A percentile compares a stretch with the other conserved stretches of the same genome.
phyloP scores from a whole-genome alignment of 2,797 vertebrate genomes.

The Hippopotamyrus pictus region DNA sequence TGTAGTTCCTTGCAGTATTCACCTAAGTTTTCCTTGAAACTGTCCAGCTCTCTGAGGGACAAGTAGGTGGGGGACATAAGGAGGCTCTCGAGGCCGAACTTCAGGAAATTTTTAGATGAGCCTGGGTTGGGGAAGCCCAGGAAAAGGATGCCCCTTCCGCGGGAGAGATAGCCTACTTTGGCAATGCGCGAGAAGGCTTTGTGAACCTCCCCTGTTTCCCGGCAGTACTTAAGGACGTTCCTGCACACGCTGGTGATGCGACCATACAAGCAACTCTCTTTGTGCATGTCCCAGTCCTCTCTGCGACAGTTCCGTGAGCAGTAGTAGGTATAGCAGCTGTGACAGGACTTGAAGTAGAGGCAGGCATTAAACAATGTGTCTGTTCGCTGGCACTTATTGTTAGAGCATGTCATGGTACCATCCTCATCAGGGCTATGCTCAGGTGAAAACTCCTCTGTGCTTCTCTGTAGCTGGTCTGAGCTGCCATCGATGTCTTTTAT shows the following conservation, averaged over 20 bases:
- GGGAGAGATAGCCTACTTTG: slow-evolving; percentile 91
- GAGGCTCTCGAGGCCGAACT: slow-evolving; percentile 84
- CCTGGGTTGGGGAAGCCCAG: slow-evolving; percentile 87
- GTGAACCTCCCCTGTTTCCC: slow-evolving; percentile 84
- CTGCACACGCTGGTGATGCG: slow-evolving; percentile 85
- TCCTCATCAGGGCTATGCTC: slow-evolving; percentile 91
- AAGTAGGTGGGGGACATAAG: slow-evolving; percentile 91
- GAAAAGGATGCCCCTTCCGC: slow-evolving; percentile 89
- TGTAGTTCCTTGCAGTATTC: slow-evolving; percentile 86
- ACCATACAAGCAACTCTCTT: slow-evolving; percentile 88
- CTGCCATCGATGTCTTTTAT: slow-evolving; percentile 57
- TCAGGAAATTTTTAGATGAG: slow-evolving; percentile 85
- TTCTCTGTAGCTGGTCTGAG: slow-evolving; percentile 63
- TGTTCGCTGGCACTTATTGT: slow-evolving; percentile 85
- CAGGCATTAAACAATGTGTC: slow-evolving; percentile 95
- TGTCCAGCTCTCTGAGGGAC: slow-evolving; percentile 86
- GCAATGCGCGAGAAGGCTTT: slow-evolving; percentile 95
- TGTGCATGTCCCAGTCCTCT: slow-evolving; percentile 93
- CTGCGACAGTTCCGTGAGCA: slow-evolving; percentile 92
- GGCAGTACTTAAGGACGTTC: slow-evolving; percentile 89
- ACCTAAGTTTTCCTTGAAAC: slow-evolving; percentile 86
- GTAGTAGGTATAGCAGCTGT: slow-evolving; percentile 97
- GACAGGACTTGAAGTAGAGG: slow-evolving; percentile 97
- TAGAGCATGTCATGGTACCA: slow-evolving; percentile 95
- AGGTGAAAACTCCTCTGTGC: slow-evolving; percentile 75